Evolutionary conservation across 2,888 invertebrate species (phyloP), one percentile per base, ranked within the genome.

Genomic region (Agrilus cyanescens): DNA sequence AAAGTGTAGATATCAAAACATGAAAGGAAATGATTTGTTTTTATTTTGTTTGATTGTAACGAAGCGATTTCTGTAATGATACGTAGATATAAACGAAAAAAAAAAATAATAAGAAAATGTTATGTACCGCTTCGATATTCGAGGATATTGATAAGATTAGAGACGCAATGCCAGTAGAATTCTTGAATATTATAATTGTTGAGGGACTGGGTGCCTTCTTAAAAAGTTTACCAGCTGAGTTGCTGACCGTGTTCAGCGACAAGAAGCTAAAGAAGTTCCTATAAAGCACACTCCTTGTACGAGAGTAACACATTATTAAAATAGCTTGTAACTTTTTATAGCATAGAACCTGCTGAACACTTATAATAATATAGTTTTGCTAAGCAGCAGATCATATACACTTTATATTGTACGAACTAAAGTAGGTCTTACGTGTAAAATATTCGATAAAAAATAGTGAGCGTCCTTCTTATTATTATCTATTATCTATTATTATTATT

Each of bases 121-220:
- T 32, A 32, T 33, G 14, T 15, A 33, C 8, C 33, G 15, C 30
- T 25, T 14, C 30, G 16, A 39, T 32, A 10, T 14, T 39, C 32
- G 29, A 39, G 32, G 12, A 31, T 32, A 4, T 25, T 10, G 25
- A 25, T 25, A 25, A 25, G 25, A 25, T 25, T 25, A 25, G 38
- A 29, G 35, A 45, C 43, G 41, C 42, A 44, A 37, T 48, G 50
- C 30, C 16, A 31, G 15, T 52, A 46, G 48, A 45, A 45, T 53
- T 45, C 46, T 35, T 49, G 48, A 51, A 50, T 46, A 48, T 49
- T 49, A 45, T 48, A 60, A 63, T 66, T 67, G 67, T 68, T 67
- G 67, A 62, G 66, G 67, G 62, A 61, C 67, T 65, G 65, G 66
- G 68, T 68, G 67, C 67, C 68, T 68, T 68, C 63, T 58, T 58